Evolutionary conservation across 2,888 invertebrate genomes (phyloP), one percentile per base, ranked within the genome.

Genomic region (Seira sanloemensis): DNA sequence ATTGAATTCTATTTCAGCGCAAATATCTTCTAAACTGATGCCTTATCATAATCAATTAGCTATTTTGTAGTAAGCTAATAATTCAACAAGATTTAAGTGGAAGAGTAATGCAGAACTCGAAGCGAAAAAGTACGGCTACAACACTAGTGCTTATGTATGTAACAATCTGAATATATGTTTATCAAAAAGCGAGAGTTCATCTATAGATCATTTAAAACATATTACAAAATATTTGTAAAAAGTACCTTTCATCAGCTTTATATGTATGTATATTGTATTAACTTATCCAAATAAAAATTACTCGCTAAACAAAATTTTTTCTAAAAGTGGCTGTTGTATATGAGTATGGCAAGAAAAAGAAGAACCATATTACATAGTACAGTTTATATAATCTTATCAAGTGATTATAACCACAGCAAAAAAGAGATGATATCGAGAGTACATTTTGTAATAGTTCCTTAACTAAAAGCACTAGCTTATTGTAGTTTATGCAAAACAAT

Each of bases 341-440:
- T 37, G 37, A 37, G 37, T 81, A 81, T 81, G 81, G 81, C 81
- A 81, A 81, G 75, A 75, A 68, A 68, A 81, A 78, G 19, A 78
- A 79, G 74, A 37, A 80, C 79, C 79, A 80, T 80, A 73, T 79
- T 18, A 66, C 21, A 54, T 26, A 67, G 1, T 37, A 78, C 23
- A 24, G 21, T 50, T 46, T 54, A 27, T 37, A 37, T 12, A 37
- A 37, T 37, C 37, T 4, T 66, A 7, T 37, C 12, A 37, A 78
- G n/a, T 73, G 73, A 27, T 80, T 68, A 50, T 69, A 81, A 74
- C 65, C 69, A 69, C 58, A 81, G 74, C 54, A 7, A 37, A 37
- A 37, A 37, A 12, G n/a, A n/a, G 37, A 62, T 62, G 26, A 23
- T 69, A 81, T 65, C 26, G 26, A 65, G 12, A 37, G 75, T 69